phyloP scores from a whole-genome alignment of 1,140 invertebrate species.

The Drosophila teissieri region DNA sequence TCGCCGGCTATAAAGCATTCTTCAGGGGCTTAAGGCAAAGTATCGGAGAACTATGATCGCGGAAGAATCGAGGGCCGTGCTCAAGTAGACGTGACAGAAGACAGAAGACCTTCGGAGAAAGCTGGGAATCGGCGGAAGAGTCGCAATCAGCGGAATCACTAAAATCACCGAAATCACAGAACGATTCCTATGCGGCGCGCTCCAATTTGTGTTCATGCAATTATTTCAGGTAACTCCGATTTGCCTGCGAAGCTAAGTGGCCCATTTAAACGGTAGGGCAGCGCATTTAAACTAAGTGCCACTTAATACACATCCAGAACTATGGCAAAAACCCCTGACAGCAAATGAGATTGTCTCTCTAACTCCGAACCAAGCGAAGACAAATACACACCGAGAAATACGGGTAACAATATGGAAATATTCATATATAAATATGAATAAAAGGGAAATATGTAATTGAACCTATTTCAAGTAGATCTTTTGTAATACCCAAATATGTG shows the following conservation, averaged over 20 bases:
- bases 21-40: constrained; percentile 17
- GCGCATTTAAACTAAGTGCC: constrained; percentile 73
- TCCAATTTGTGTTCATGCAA: constrained; percentile 75
- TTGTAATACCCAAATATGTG: no score
- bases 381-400: constrained; percentile 10
- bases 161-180: constrained; percentile 44
- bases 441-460: no score
- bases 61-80: constrained; percentile 33
- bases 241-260: constrained; percentile 31
- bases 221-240: constrained; percentile 71
- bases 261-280: constrained; percentile 73
- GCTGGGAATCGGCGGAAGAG: constrained; percentile 27
- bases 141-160: constrained; percentile 21
- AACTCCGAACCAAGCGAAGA: constrained; percentile 2
- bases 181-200: constrained; percentile 62
- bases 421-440: neutral
- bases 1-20: constrained; percentile 44
- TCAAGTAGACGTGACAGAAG: constrained; percentile 50
- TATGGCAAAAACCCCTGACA: constrained; percentile 66
- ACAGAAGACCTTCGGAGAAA: constrained; percentile 57
- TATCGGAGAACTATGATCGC: constrained; percentile 25
- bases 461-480: no score
- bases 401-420: neutral
- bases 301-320: constrained; percentile 64
- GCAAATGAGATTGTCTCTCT: constrained; percentile 55